Percentiles rank a stretch among this genome's conserved stretches.
Conservation (phyloP, 2,888 invertebrate species). For the Piscicola geometra region DNA sequence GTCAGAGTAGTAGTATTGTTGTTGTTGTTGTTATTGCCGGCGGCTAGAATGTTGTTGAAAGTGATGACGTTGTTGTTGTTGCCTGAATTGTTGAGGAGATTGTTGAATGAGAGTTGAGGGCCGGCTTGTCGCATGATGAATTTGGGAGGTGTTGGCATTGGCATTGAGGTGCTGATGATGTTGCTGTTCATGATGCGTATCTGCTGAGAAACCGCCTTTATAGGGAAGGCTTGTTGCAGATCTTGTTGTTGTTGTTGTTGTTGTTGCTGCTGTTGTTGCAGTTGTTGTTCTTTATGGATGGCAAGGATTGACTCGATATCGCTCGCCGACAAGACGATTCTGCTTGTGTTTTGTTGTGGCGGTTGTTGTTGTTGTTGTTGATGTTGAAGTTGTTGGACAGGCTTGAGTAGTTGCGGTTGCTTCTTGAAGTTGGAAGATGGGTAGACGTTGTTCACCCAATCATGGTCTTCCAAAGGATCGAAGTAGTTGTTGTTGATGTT, state of each 20-base stretch:
- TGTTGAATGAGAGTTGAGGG: not conserved
- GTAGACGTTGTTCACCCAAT: conserved; percentile 29
- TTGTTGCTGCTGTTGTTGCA: conserved; percentile 17
- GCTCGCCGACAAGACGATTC: conserved; percentile 8
- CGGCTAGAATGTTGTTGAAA: conserved; percentile 12
- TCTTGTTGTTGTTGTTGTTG: conserved; percentile 20
- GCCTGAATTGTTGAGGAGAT: not conserved
- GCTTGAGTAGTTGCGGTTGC: not conserved
- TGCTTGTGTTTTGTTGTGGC: not conserved
- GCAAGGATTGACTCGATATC: conserved; percentile 20
- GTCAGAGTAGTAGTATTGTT: not conserved
- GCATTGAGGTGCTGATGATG: not conserved
- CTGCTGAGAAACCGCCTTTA: not conserved
- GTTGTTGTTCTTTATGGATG: conserved; percentile 26
- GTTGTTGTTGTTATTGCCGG: conserved; percentile 1
- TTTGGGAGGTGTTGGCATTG: not conserved
- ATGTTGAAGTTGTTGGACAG: not conserved
- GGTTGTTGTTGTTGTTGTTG: not conserved
- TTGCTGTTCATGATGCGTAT: conserved; percentile 14
- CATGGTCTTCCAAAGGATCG: conserved; percentile 24
- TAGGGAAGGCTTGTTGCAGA: conserved; percentile 1
- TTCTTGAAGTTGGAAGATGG: not conserved
- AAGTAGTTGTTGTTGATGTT: conserved; percentile 19
- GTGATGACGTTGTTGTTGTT: not conserved
- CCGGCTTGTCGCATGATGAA: not conserved